A percentile compares a stretch with the other conserved stretches of the same genome.
Conservation (phyloP, 2,797 vertebrate genomes). For the Sebastes minor region DNA sequence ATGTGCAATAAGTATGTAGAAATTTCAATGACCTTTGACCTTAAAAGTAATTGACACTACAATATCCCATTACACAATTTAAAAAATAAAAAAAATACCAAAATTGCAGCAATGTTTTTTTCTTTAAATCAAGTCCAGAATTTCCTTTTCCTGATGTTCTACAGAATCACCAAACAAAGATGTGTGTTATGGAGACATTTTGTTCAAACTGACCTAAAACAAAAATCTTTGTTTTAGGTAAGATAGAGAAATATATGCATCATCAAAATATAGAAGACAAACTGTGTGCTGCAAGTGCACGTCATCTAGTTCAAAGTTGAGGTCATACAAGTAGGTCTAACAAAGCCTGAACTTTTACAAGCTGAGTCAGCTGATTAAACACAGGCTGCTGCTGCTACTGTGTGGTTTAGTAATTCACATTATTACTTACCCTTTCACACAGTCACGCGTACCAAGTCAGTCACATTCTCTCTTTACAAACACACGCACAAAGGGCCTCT, state of each 20-base stretch:
- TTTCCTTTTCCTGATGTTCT: neutral
- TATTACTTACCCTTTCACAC: slow-evolving; percentile 16
- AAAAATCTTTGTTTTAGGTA: neutral
- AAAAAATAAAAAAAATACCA: neutral
- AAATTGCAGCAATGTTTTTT: neutral
- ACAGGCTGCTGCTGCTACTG: slow-evolving; percentile 37
- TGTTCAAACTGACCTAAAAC: neutral
- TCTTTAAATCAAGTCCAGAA: neutral
- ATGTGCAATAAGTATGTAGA: neutral
- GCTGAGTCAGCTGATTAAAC: slow-evolving; percentile 55
- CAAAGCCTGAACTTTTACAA: slow-evolving; percentile 3
- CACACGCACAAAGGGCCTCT: slow-evolving; percentile 50
- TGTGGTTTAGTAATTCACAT: slow-evolving; percentile 49
- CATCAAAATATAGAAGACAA: neutral
- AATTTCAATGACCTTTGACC: neutral
- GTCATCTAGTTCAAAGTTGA: neutral
- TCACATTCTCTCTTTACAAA: neutral
- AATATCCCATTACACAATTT: neutral
- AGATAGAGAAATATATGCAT: neutral
- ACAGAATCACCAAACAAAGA: neutral
- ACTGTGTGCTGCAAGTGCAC: neutral
- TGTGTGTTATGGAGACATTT: neutral
- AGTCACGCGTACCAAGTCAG: neutral
- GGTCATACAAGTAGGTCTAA: neutral
- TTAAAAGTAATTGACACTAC: neutral